A percentile compares a stretch with the other conserved stretches of the same genome.
Conservation (phyloP, 2,797 vertebrate species). For the Danio choprae region DNA sequence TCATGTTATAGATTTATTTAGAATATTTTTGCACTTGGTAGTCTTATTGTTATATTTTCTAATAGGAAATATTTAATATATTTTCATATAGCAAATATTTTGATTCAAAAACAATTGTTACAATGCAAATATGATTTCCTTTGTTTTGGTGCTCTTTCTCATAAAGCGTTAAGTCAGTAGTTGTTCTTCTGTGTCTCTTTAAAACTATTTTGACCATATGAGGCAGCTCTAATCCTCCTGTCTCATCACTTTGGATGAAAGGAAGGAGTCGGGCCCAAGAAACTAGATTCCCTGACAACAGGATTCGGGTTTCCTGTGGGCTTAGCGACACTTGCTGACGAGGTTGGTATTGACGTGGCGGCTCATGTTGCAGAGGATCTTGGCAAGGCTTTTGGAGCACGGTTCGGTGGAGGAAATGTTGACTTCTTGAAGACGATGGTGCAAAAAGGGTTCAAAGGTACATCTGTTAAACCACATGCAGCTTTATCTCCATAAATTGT, state of each 20-base stretch:
- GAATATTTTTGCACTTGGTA: no score
- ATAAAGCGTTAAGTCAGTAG: no score
- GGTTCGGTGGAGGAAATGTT: constrained; percentile 80
- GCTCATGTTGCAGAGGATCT: constrained; percentile 83
- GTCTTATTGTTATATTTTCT: no score
- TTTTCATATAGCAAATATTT: no score
- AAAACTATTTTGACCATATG: not conserved
- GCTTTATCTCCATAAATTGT: not conserved
- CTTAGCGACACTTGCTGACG: constrained; percentile 78
- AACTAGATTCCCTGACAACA: constrained; percentile 80
- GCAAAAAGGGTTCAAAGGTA: constrained; percentile 84
- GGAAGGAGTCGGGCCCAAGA: constrained; percentile 83
- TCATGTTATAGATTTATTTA: no score
- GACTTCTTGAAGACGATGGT: constrained; percentile 83
- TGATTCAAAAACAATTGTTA: no score
- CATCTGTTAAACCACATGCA: constrained; percentile 24
- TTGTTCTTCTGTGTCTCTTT: not conserved
- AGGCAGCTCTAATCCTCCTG: not conserved
- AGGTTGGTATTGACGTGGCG: constrained; percentile 86
- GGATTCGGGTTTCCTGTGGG: constrained; percentile 85
- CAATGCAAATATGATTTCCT: no score
- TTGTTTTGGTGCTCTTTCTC: no score
- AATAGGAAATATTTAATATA: no score
- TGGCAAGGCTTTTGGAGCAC: constrained; percentile 82
- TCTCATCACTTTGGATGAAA: constrained; percentile 57